These are phyloP conservation scores for Engraulis encrasicolus DNA, from an alignment of 2,113 vertebrate species.

Conservation along the genomic window DNA sequence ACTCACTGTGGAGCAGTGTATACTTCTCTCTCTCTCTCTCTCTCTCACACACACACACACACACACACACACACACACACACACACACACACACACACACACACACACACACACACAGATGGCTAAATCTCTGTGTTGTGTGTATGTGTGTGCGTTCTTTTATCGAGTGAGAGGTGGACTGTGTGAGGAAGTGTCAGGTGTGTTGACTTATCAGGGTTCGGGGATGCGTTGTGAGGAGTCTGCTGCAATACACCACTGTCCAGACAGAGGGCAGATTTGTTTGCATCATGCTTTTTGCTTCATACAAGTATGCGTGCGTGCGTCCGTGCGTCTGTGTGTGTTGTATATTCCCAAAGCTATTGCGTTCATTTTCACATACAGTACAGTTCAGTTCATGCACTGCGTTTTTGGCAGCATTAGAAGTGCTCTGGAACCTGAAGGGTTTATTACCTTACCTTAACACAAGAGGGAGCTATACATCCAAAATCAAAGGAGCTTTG, in stretches of 20 bases:
- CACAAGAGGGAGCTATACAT: background rate
- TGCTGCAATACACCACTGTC: background rate
- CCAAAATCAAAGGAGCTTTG: background rate
- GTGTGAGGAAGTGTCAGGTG: background rate
- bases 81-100: too few species aligned
- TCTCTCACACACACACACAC: too few species aligned
- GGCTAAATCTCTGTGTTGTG: background rate
- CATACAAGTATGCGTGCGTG: slow-evolving; percentile 32
- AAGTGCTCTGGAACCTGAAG: background rate
- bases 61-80: too few species aligned
- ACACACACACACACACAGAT: too few species aligned
- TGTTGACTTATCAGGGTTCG: background rate
- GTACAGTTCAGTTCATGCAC: background rate
- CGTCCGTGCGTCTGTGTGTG: slow-evolving; percentile 21
- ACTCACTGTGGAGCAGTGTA: background rate
- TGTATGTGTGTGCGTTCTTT: too few species aligned
- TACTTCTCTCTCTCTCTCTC: background rate
- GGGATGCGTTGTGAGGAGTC: background rate
- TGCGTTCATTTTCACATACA: background rate
- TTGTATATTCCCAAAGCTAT: background rate
- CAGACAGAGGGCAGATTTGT: background rate
- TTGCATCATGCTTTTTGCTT: slow-evolving; percentile 25
- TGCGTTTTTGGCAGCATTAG: background rate
- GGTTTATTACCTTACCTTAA: background rate
- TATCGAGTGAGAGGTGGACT: background rate